A percentile compares a stretch with the other conserved stretches of the same genome.
Evolutionary conservation across 2,888 invertebrate genomes (phyloP).

Genomic region (Andrena bicolor): DNA sequence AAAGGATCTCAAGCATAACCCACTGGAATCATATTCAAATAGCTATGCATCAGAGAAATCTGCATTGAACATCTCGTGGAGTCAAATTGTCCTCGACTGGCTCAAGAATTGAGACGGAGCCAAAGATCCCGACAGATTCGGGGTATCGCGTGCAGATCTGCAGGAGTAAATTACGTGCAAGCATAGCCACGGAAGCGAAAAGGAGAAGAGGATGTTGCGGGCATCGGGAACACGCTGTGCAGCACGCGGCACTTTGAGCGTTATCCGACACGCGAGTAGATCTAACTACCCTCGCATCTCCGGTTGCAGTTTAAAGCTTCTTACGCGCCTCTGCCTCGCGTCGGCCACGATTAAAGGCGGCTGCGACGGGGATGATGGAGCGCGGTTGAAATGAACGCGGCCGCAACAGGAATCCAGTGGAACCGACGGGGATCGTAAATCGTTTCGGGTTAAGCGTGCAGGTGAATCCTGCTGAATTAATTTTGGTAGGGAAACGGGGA

Average conservation of each 20-base stretch:
- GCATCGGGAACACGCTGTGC: too few species aligned
- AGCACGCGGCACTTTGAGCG: neutral
- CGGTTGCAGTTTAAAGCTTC: constrained; percentile 14
- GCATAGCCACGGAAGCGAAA: too few species aligned
- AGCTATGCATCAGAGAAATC: too few species aligned
- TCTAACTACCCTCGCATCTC: neutral
- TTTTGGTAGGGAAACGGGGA: constrained; percentile 24
- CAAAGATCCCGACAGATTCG: too few species aligned
- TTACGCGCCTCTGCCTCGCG: neutral
- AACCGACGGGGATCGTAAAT: constrained; percentile 40
- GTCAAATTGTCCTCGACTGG: too few species aligned
- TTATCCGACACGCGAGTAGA: neutral
- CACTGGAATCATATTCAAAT: too few species aligned
- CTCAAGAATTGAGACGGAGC: too few species aligned
- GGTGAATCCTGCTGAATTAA: constrained; percentile 59
- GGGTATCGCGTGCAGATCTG: too few species aligned
- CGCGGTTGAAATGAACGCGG: neutral
- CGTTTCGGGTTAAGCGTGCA: constrained; percentile 49
- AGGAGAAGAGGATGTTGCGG: neutral
- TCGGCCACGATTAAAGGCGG: constrained; percentile 10
- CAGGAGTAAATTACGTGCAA: too few species aligned
- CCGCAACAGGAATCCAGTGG: constrained; percentile 27
- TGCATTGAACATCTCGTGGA: too few species aligned
- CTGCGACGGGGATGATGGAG: neutral
- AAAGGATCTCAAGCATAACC: too few species aligned